A percentile compares a stretch with the other conserved stretches of the same genome.
phyloP scores from a whole-genome alignment of 2,113 vertebrate genomes.

The Myanophis thanlyinensis region DNA sequence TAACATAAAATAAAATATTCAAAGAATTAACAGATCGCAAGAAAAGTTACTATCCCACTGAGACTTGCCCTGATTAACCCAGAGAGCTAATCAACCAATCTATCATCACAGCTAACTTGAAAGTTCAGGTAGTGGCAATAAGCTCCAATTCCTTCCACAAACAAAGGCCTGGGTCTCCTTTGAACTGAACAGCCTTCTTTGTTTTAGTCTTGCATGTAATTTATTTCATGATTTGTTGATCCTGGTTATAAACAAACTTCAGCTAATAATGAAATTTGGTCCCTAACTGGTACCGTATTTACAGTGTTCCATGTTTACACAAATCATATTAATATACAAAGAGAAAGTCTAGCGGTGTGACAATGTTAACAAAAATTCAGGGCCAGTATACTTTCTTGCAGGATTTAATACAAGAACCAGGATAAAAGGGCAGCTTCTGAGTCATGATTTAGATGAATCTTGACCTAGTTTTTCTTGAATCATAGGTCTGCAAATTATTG shows the following conservation, averaged over 20 bases:
- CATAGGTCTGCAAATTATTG: neutral
- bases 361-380: neutral
- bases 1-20: too few relatives aligned
- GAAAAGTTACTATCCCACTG: conserved; percentile 33
- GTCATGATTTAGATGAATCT: neutral
- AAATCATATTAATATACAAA: neutral
- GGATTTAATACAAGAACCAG: neutral
- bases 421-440: neutral
- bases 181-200: conserved; percentile 26
- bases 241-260: neutral
- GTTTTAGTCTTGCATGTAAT: neutral
- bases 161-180: conserved; percentile 30
- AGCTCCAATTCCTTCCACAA: conserved; percentile 46
- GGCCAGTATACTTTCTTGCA: neutral
- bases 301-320: neutral
- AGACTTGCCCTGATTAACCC: conserved; percentile 59
- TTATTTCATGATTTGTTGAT: conserved; percentile 19
- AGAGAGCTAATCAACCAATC: conserved; percentile 42
- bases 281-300: neutral
- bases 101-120: conserved; percentile 37
- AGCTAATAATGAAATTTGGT: neutral
- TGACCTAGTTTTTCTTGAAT: neutral
- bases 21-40: conserved; percentile 32
- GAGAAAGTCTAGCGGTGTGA: rapidly evolving
- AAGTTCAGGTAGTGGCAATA: conserved; percentile 26